Conservation (phyloP, 2,113 vertebrate genomes). For the Lophochroa leadbeateri region DNA sequence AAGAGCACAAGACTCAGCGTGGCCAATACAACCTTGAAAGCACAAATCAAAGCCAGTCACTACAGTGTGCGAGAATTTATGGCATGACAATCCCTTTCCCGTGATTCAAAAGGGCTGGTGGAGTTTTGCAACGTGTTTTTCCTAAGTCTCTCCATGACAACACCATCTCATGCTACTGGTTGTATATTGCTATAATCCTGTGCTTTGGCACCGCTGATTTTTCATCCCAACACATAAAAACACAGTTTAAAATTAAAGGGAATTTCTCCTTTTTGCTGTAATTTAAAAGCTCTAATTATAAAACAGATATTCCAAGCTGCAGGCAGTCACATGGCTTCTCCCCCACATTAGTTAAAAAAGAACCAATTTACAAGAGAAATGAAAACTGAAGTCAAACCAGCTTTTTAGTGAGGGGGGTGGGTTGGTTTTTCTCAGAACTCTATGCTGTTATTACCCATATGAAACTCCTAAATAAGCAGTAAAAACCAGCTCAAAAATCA, state of each 20-base stretch:
- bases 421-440: neutral
- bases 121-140: neutral
- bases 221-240: neutral
- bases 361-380: neutral
- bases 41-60: neutral
- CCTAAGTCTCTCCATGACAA: neutral
- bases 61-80: neutral
- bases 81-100: neutral
- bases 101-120: neutral
- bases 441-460: neutral
- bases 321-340: neutral
- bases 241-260: neutral
- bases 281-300: neutral
- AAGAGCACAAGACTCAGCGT: neutral
- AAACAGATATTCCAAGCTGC: neutral
- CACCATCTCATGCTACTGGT: fast-evolving
- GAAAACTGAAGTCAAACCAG: neutral
- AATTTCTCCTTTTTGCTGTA: neutral
- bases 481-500: neutral
- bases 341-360: neutral
- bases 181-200: neutral
- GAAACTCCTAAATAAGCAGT: neutral
- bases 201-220: neutral
- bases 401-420: neutral
- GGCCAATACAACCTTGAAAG: neutral